phyloP scores from a whole-genome alignment of 1,140 invertebrate genomes.

The Myzus persicae region DNA sequence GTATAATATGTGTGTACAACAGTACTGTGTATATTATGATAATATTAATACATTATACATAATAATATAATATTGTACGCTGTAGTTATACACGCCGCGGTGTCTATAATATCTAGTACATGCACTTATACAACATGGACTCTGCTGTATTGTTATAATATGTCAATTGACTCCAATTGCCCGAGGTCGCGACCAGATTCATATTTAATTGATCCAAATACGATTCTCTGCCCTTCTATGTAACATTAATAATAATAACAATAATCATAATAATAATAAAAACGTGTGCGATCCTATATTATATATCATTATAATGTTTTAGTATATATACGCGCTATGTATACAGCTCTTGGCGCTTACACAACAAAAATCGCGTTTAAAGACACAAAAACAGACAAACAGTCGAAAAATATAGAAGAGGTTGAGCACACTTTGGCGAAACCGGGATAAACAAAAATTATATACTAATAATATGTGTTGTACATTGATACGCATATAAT shows the following conservation, averaged over 20 bases:
- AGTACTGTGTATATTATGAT: too few relatives aligned
- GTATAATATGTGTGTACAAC: neutral
- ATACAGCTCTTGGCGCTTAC: neutral
- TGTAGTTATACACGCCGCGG: neutral
- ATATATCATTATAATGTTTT: neutral
- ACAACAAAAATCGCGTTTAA: neutral
- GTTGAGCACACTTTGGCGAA: neutral
- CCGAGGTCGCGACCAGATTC: constrained; percentile 42
- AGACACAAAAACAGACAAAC: neutral
- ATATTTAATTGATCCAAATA: constrained; percentile 47
- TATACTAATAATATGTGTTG: too few relatives aligned
- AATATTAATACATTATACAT: constrained; percentile 14
- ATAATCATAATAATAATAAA: neutral
- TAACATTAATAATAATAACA: neutral
- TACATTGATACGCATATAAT: neutral
- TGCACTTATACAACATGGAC: neutral
- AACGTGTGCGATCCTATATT: neutral
- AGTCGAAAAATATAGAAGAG: neutral
- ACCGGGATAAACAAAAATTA: neutral
- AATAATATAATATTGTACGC: neutral
- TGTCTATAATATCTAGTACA: neutral
- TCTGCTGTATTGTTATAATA: neutral
- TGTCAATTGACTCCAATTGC: constrained; percentile 51
- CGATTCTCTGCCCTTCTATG: neutral
- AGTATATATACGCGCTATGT: neutral